phyloP scores from a whole-genome alignment of 1,140 invertebrate species.

The Melipona quadrifasciata region DNA sequence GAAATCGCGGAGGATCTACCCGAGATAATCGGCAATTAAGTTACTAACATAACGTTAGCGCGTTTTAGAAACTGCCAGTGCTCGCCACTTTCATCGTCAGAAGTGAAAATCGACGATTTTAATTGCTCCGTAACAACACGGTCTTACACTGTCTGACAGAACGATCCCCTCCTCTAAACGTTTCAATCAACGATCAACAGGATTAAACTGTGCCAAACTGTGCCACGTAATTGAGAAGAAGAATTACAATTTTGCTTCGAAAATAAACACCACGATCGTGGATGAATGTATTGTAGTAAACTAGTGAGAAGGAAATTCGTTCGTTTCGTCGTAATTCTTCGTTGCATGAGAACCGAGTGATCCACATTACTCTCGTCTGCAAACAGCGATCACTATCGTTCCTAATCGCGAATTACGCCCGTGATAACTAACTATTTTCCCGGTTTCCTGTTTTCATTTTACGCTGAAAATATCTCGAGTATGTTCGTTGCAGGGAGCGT shows the following conservation, averaged over 20 bases:
- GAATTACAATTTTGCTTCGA: too few relatives aligned
- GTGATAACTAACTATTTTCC: neutral
- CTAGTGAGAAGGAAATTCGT: neutral
- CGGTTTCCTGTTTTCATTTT: neutral
- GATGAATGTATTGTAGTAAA: neutral
- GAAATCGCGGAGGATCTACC: neutral
- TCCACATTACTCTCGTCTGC: neutral
- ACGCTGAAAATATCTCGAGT: neutral
- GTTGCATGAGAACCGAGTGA: neutral
- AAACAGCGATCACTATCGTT: neutral
- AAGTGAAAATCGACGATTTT: constrained; percentile 6
- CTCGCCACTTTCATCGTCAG: neutral
- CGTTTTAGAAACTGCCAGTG: neutral
- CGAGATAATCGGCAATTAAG: neutral
- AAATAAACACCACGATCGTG: too few relatives aligned
- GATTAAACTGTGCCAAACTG: neutral
- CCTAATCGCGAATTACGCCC: neutral
- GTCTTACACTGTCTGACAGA: neutral
- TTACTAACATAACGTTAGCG: neutral
- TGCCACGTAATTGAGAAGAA: too few relatives aligned
- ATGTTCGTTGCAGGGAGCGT: neutral
- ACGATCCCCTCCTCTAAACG: neutral
- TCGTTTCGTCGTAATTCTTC: neutral
- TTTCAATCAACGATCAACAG: neutral
- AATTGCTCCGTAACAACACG: neutral